Evolutionary conservation across 1,140 invertebrate genomes (phyloP), one percentile per base, ranked within the genome.

Genomic region (Danaus plexippus): DNA sequence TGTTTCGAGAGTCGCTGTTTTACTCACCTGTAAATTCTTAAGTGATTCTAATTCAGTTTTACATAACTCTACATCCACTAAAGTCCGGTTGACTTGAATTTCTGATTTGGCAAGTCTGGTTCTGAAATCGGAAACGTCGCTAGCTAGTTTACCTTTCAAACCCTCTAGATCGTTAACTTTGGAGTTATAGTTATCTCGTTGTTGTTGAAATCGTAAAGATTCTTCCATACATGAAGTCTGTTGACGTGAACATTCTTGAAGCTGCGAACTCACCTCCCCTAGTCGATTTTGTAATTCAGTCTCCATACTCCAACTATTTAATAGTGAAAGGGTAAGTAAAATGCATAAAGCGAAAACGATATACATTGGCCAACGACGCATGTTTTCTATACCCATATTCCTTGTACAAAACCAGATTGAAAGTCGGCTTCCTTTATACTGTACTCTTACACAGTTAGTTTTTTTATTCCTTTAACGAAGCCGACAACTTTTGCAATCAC

Each of bases 301-400:
- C 51, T 85, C 80, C 44, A 78, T 61, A 69, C 71, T 77, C 81
- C 84, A 85, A 63, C 75, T 87, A 73, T 84, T 87, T 13, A 87
- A 75, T 51, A 87, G 75, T 77, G 80, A 81, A 76, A 85, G 77
- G 62, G 76, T 73, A 47, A 87, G 74, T 63, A 85, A 75, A 66
- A 87, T 77, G 54, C 80, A 82, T 51, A 78, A 64, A 12, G 78
- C 80, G 52, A 85, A 85, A 44, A 83, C 68, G 61, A 85, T 74
- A 54, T 85, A 85, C 74, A 87, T 77, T 45, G 81, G 83, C 83
- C 83, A 87, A 53, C 81, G 83, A 71, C 83, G 83, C 83, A 85
- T 87, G 70, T 81, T 87, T 80, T 87, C 83, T 62, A 87, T 76
- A 61, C 83, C 81, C 83, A 86, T 86, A 75, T 73, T 81, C 64